Base-by-base conservation (phyloP, 2,888 invertebrate species). In the Leptinotarsa juncta region DNA sequence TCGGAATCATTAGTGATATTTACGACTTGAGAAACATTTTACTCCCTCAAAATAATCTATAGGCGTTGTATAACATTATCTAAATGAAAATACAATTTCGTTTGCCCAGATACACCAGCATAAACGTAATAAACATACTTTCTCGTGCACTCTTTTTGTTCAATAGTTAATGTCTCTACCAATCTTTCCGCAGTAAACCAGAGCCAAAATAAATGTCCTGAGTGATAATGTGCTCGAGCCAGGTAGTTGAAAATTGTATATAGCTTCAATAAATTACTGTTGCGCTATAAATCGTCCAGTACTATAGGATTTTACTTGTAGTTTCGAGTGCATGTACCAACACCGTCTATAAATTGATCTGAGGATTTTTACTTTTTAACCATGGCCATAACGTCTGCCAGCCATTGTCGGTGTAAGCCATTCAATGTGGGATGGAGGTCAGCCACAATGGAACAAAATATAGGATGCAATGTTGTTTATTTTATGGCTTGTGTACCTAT, bases 241-340 rank as follows among this genome's bases (percentile, higher is more conserved):
- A 62, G 62, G 80, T 81, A 80, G 80, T 78, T 74, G 75, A 79
- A 81, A 82, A 81, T 81, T 80, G 76, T 80, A 80, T 79, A 81
- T 80, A 67, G 76, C 72, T 18, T 57, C 73, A 42, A 65, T 76
- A 73, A 73, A 76, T 76, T 73, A 66, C 68, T 72, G 70, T 67
- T 65, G 48, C 68, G 71, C 71, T 67, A 80, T 82, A 82, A 81
- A 82, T 82, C 77, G 74, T 72, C 71, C 75, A 72, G 74, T 74
- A 78, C 81, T 81, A 79, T 81, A 82, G 79, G 79, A 81, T 81
- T 80, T 78, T 79, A 80, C 79, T 81, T 81, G 79, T 81, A 81
- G 81, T 80, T 80, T 79, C 76, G 77, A 79, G 79, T 80, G 80
- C 78, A 78, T 80, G 80, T 77, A 80, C 75, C 76, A 75, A 62